These are phyloP conservation scores for Aricia agestis DNA, from an alignment of 1,140 invertebrate species.

Conservation along the genomic window DNA sequence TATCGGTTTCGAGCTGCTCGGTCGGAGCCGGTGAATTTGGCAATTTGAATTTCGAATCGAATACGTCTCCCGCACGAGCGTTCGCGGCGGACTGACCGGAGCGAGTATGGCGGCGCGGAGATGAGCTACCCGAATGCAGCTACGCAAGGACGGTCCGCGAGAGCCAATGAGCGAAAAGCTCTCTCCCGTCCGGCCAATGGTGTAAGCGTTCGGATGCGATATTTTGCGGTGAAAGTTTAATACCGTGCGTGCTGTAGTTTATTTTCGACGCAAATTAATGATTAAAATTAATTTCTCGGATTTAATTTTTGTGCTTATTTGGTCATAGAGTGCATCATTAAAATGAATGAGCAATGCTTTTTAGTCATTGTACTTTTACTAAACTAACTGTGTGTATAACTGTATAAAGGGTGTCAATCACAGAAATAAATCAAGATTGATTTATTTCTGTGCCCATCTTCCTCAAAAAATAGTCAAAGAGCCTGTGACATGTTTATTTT, in stretches of 20 bases:
- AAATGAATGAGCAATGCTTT: conserved; percentile 3
- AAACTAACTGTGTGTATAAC: no score
- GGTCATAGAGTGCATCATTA: background rate
- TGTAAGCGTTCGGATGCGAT: conserved; percentile 15
- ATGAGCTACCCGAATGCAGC: conserved; percentile 54
- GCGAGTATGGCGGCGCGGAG: conserved; percentile 53
- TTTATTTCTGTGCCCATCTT: background rate
- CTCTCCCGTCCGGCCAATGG: conserved; percentile 39
- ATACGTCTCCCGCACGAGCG: conserved; percentile 47
- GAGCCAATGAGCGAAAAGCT: conserved; percentile 42
- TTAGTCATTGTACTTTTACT: background rate
- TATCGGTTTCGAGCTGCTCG: conserved; percentile 36
- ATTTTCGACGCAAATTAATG: background rate
- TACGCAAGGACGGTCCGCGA: conserved; percentile 36
- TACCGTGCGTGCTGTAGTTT: background rate
- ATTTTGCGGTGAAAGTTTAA: conserved; percentile 61
- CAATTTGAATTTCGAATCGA: conserved; percentile 29
- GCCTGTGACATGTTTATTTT: no score
- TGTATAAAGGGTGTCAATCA: no score
- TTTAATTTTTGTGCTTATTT: conserved; percentile 10
- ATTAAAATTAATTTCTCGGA: conserved; percentile 5
- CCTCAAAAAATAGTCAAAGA: background rate
- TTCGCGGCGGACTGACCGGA: conserved; percentile 61
- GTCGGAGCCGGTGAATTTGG: conserved; percentile 40
- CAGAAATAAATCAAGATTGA: no score